Evolutionary conservation across 2,888 invertebrate species (phyloP).

Genomic region (Lithophane socia): DNA sequence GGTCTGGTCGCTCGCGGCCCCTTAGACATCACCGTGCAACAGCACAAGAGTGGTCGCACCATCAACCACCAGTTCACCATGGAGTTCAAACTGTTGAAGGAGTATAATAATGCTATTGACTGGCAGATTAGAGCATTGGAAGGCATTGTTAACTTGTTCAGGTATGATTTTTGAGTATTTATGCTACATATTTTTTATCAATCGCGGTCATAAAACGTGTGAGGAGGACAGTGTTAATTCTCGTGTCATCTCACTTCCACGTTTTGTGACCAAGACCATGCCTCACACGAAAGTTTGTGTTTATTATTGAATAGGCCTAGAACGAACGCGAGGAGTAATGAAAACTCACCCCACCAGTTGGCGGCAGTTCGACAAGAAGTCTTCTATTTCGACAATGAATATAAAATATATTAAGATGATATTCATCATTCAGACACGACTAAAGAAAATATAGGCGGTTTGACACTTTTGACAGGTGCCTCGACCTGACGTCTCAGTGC

Average conservation of each 20-base stretch:
- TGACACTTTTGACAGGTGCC: too few relatives aligned
- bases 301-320: neutral
- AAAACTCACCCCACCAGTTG: too few relatives aligned
- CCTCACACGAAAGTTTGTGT: neutral
- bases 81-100: constrained; percentile 88
- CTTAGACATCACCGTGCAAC: constrained; percentile 95
- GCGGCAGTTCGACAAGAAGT: too few relatives aligned
- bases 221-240: neutral
- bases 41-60: constrained; percentile 94
- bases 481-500: too few relatives aligned
- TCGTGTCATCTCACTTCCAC: neutral
- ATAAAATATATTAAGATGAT: too few relatives aligned
- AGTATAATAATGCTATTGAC: constrained; percentile 92
- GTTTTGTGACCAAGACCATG: neutral
- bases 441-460: too few relatives aligned
- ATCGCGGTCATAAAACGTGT: neutral
- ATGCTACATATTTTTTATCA: neutral
- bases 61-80: constrained; percentile 96
- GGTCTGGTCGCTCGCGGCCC: constrained; percentile 93
- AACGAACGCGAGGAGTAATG: too few relatives aligned
- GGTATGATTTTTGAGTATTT: constrained; percentile 10
- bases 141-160: constrained; percentile 89
- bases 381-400: too few relatives aligned
- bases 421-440: too few relatives aligned
- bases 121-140: constrained; percentile 94